phyloP scores from a whole-genome alignment of 1,140 invertebrate genomes.

The Aplysia californica region DNA sequence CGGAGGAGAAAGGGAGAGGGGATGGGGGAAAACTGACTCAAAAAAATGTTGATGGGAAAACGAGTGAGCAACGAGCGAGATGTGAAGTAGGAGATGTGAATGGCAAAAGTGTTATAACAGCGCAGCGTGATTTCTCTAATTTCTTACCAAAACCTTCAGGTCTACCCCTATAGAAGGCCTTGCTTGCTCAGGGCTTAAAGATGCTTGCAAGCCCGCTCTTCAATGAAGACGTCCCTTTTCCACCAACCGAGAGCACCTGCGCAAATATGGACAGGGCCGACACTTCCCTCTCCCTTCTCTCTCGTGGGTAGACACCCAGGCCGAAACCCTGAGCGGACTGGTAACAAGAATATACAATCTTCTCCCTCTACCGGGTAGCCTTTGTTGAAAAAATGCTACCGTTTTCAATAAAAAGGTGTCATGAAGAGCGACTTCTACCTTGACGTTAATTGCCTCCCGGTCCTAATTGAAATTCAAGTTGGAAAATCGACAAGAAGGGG shows the following conservation, averaged over 20 bases:
- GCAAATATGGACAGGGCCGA: slow-evolving; percentile 2
- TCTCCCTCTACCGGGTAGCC: too few species aligned
- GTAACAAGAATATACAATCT: background rate
- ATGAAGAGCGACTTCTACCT: background rate
- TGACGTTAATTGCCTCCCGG: background rate
- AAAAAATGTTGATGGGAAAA: too few species aligned
- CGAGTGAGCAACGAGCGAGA: background rate
- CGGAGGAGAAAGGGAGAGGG: too few species aligned
- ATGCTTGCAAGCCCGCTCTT: too few species aligned
- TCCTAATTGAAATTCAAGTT: slow-evolving; percentile 19
- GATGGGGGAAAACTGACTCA: too few species aligned
- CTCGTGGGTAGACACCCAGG: background rate
- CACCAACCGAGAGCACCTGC: background rate
- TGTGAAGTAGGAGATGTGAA: background rate
- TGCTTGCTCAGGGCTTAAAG: background rate
- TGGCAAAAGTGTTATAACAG: background rate
- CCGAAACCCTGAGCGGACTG: background rate
- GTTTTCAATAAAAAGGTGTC: background rate
- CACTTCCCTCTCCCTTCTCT: too few species aligned
- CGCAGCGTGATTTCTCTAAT: background rate
- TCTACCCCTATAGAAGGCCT: background rate
- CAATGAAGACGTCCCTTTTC: background rate
- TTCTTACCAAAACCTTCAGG: background rate
- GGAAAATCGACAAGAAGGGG: slow-evolving; percentile 5
- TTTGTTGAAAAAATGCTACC: background rate